Conservation (phyloP, 2,888 invertebrate genomes). For the Agonopterix subpropinquella region DNA sequence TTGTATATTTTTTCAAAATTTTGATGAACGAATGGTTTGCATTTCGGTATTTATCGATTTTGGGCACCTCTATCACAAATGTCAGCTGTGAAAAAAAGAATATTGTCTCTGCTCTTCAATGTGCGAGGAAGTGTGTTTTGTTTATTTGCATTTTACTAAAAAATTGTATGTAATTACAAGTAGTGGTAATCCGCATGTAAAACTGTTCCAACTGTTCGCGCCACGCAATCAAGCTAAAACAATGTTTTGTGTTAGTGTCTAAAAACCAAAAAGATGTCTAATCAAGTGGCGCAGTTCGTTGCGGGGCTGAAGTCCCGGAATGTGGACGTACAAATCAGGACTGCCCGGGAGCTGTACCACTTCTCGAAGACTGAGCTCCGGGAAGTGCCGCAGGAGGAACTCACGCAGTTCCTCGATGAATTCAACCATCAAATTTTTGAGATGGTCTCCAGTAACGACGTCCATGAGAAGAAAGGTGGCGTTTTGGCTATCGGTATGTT, state of each 20-base stretch:
- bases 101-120: no score
- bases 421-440: slow-evolving; percentile 97
- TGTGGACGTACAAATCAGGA: slow-evolving; percentile 88
- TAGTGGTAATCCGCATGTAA: no score
- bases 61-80: no score
- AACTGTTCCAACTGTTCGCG: not conserved
- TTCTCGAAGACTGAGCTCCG: slow-evolving; percentile 94
- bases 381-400: slow-evolving; percentile 93
- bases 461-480: slow-evolving; percentile 96
- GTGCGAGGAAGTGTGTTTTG: not conserved
- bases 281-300: slow-evolving; percentile 85
- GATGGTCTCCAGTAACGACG: slow-evolving; percentile 95
- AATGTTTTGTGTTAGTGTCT: not conserved
- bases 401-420: slow-evolving; percentile 93
- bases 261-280: slow-evolving; percentile 47
- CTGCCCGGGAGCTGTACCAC: slow-evolving; percentile 91
- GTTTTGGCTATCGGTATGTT: slow-evolving; percentile 91
- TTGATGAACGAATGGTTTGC: no score
- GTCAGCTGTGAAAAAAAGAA: no score
- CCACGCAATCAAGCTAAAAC: not conserved
- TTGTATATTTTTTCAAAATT: no score
- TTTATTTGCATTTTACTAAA: not conserved
- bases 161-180: not conserved
- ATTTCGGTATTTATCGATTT: no score
- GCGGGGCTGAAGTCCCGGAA: slow-evolving; percentile 91